phyloP scores from a whole-genome alignment of 1,140 invertebrate species.

The Prorops nasuta region DNA sequence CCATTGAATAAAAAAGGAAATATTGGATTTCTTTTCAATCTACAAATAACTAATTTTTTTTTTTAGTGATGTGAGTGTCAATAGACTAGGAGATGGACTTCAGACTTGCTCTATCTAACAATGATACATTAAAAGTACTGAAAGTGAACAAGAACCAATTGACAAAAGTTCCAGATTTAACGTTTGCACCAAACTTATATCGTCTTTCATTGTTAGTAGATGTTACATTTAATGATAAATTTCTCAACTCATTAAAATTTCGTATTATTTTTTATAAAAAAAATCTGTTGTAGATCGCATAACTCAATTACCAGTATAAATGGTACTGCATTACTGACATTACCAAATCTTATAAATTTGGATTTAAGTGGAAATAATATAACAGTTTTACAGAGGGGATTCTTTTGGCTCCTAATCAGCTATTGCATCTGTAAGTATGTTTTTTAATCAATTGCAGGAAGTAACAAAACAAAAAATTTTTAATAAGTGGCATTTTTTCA shows the following conservation, averaged over 20 bases:
- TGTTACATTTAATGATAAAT: slow-evolving; percentile 1
- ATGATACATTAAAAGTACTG: slow-evolving; percentile 52
- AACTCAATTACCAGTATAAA: slow-evolving; percentile 66
- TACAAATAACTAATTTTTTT: slow-evolving; percentile 4
- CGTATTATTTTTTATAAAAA: slow-evolving; percentile 40
- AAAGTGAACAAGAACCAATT: slow-evolving; percentile 49
- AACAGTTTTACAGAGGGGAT: slow-evolving; percentile 54
- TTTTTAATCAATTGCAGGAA: slow-evolving; percentile 11
- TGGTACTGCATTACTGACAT: slow-evolving; percentile 60
- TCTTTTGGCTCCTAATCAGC: slow-evolving; percentile 52
- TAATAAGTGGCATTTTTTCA: slow-evolving; percentile 47
- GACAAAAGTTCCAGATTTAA: slow-evolving; percentile 40
- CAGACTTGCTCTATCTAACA: slow-evolving; percentile 40
- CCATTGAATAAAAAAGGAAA: slow-evolving; percentile 36
- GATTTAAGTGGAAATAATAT: slow-evolving; percentile 68
- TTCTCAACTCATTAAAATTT: background rate
- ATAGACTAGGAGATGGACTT: slow-evolving; percentile 49
- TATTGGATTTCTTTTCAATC: slow-evolving; percentile 38
- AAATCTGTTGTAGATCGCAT: slow-evolving; percentile 53
- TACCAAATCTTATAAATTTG: slow-evolving; percentile 62
- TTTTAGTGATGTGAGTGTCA: slow-evolving; percentile 48
- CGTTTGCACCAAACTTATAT: slow-evolving; percentile 38
- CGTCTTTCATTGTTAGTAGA: slow-evolving; percentile 48
- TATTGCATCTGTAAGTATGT: slow-evolving; percentile 55
- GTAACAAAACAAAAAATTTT: slow-evolving; percentile 2